phyloP scores from a whole-genome alignment of 2,888 invertebrate species.

The Drosophila fulvimacula region DNA sequence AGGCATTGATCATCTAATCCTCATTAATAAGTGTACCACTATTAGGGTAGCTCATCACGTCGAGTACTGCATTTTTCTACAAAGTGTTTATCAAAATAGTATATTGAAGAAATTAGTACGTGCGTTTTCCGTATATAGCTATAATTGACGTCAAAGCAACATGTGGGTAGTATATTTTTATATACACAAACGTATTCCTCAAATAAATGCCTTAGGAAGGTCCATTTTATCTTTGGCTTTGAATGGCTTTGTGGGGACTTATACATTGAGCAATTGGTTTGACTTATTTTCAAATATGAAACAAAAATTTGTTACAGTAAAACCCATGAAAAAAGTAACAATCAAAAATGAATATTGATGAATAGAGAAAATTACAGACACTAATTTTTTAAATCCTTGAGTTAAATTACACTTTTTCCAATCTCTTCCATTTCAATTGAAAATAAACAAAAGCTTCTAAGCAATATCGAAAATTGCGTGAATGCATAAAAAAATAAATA shows the following conservation, averaged over 20 bases:
- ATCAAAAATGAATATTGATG: neutral
- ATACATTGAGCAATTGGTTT: constrained; percentile 4
- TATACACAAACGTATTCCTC: neutral
- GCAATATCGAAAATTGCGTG: neutral
- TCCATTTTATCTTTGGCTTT: constrained; percentile 23
- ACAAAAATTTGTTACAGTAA: neutral
- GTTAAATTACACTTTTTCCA: neutral
- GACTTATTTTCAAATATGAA: neutral
- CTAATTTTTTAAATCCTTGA: neutral
- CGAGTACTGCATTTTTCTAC: neutral
- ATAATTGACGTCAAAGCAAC: constrained; percentile 17
- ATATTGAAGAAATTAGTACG: neutral
- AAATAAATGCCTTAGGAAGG: constrained; percentile 7
- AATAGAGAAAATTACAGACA: neutral
- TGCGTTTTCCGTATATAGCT: neutral
- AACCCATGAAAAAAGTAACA: neutral
- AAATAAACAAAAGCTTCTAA: neutral
- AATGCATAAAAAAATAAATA: neutral
- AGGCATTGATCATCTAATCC: neutral
- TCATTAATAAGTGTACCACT: neutral
- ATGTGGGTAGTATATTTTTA: neutral
- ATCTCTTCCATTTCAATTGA: neutral
- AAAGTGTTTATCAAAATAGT: neutral
- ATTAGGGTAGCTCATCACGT: neutral
- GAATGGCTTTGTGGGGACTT: neutral